Evolutionary conservation across 2,888 invertebrate species (phyloP).

Genomic region (Ectemnius cavifrons): DNA sequence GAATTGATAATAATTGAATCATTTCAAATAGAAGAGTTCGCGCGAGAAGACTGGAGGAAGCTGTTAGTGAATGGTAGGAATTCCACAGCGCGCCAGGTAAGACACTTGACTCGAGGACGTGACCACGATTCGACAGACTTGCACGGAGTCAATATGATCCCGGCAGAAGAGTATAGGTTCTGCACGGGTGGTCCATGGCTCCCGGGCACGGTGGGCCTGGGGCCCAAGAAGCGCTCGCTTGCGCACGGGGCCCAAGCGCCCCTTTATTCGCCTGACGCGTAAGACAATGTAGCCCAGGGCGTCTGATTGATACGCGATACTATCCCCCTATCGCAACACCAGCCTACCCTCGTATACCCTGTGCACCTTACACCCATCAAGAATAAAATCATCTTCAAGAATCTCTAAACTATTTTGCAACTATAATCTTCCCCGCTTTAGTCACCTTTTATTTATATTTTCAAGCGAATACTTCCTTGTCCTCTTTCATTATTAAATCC

Average conservation of each 20-base stretch:
- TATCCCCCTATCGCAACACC: slow-evolving; percentile 69
- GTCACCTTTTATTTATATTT: no score
- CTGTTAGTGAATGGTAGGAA: not conserved
- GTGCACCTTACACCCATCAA: slow-evolving; percentile 43
- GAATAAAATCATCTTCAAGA: not conserved
- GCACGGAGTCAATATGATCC: slow-evolving; percentile 72
- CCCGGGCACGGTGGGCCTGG: slow-evolving; percentile 56
- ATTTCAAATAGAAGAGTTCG: no score
- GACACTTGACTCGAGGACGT: slow-evolving; percentile 59
- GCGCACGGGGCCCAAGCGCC: slow-evolving; percentile 50
- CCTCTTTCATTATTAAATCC: no score
- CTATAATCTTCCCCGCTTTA: no score
- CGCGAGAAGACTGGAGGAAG: no score
- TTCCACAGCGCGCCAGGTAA: slow-evolving; percentile 59
- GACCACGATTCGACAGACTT: slow-evolving; percentile 63
- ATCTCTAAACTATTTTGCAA: not conserved
- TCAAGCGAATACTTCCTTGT: no score
- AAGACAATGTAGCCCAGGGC: slow-evolving; percentile 73
- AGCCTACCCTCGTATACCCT: slow-evolving; percentile 56
- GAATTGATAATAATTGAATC: no score
- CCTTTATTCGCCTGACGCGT: slow-evolving; percentile 72
- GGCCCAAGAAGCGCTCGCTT: slow-evolving; percentile 30
- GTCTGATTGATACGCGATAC: slow-evolving; percentile 76
- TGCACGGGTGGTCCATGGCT: slow-evolving; percentile 74
- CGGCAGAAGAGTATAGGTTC: slow-evolving; percentile 66